phyloP scores from a whole-genome alignment of 2,888 invertebrate genomes.

The Ichneumoninae sp. region DNA sequence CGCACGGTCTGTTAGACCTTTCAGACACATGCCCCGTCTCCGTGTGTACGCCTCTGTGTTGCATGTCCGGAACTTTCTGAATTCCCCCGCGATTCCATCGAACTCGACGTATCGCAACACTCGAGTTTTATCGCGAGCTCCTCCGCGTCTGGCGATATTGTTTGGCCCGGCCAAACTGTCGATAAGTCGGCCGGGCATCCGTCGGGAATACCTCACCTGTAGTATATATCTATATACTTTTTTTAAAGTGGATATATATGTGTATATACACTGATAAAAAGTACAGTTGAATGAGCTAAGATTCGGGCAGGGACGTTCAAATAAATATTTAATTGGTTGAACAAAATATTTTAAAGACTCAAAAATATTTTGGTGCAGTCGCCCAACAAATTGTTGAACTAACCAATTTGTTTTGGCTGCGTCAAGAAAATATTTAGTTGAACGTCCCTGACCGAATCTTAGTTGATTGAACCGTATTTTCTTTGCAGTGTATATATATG shows the following conservation, averaged over 20 bases:
- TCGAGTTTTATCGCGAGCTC: constrained; percentile 25
- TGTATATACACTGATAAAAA: too few species aligned
- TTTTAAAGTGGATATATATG: not conserved
- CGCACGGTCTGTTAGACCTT: not conserved
- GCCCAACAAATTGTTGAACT: too few species aligned
- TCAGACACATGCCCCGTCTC: not conserved
- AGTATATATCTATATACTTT: not conserved
- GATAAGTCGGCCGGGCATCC: constrained; percentile 34
- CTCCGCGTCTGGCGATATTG: not conserved
- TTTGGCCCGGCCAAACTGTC: constrained; percentile 38
- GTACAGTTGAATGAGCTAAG: too few species aligned
- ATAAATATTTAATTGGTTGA: too few species aligned
- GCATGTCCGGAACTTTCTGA: constrained; percentile 4
- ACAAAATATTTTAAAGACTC: too few species aligned
- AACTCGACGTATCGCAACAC: not conserved
- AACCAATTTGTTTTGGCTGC: too few species aligned
- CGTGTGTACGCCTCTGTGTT: not conserved
- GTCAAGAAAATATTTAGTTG: too few species aligned
- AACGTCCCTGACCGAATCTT: too few species aligned
- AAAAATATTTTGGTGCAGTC: too few species aligned
- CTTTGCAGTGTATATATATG: too few species aligned
- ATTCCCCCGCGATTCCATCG: constrained; percentile 29
- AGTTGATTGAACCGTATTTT: too few species aligned
- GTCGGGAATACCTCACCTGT: constrained; percentile 32
- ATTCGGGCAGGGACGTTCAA: too few species aligned